Conservation (phyloP, 2,888 invertebrate genomes). For the Nycteola revayana region DNA sequence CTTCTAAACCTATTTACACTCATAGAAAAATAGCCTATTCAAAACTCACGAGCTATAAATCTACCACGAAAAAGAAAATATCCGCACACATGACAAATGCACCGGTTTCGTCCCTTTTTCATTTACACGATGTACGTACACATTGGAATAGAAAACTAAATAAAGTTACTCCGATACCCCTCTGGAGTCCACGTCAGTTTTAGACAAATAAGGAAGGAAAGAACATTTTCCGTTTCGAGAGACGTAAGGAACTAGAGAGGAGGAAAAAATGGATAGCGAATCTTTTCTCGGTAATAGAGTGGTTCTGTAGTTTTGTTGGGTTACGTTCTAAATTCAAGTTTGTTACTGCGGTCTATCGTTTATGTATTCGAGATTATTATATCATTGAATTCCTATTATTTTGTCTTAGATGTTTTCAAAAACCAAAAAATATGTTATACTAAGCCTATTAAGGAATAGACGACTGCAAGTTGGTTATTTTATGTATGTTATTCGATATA, state of each 20-base stretch:
- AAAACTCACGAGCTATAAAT: constrained; percentile 25
- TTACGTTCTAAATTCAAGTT: no score
- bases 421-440: no score
- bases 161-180: constrained; percentile 48
- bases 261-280: constrained; percentile 28
- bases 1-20: constrained; percentile 24
- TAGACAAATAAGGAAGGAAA: constrained; percentile 71
- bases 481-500: no score
- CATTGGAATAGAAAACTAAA: constrained; percentile 62
- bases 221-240: constrained; percentile 51
- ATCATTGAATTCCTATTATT: no score
- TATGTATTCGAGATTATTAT: no score
- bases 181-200: constrained; percentile 57
- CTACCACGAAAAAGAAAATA: constrained; percentile 40
- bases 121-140: constrained; percentile 56
- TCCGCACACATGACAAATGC: constrained; percentile 53
- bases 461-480: no score
- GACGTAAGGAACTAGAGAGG: constrained; percentile 30
- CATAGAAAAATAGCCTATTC: constrained; percentile 26
- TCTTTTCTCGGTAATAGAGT: constrained; percentile 29
- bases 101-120: constrained; percentile 54
- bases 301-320: constrained; percentile 22
- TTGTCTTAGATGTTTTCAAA: no score
- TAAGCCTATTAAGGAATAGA: no score
- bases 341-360: no score